Evolutionary conservation across 2,888 invertebrate genomes (phyloP).

Genomic region (Matsumyia berberina): DNA sequence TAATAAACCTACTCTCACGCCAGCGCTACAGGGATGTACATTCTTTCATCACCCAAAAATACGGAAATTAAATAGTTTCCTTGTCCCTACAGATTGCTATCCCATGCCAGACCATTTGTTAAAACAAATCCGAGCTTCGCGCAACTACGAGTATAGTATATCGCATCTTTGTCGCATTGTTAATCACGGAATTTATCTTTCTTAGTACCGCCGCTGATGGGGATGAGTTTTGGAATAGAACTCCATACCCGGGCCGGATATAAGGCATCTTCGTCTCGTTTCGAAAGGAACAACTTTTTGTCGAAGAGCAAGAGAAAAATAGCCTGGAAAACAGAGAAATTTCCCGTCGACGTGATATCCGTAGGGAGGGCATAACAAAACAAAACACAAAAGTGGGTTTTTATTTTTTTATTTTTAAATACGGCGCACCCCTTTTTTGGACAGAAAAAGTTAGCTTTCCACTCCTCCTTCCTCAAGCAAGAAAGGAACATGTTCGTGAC

Average conservation of each 20-base stretch:
- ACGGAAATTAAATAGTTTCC: constrained; percentile 76
- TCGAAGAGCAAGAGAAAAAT: constrained; percentile 57
- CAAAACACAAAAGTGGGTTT: constrained; percentile 45
- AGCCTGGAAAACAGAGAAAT: constrained; percentile 63
- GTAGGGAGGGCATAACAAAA: constrained; percentile 58
- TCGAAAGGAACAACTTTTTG: constrained; percentile 65
- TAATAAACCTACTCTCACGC: constrained; percentile 17
- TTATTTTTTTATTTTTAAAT: constrained; percentile 36
- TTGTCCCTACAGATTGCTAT: constrained; percentile 69
- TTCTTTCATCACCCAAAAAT: constrained; percentile 56
- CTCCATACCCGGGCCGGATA: constrained; percentile 45
- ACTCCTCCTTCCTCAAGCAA: too few species aligned
- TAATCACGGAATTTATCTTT: constrained; percentile 73
- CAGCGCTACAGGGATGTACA: constrained; percentile 30
- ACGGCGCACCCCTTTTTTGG: constrained; percentile 33
- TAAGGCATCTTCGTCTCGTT: constrained; percentile 48
- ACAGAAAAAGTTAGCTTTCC: constrained; percentile 46
- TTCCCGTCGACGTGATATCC: constrained; percentile 73
- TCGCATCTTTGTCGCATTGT: constrained; percentile 76
- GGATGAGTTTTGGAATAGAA: background rate
- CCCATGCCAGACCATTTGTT: constrained; percentile 64
- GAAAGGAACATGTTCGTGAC: constrained; percentile 41
- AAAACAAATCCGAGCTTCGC: constrained; percentile 67
- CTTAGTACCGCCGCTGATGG: constrained; percentile 40
- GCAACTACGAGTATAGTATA: constrained; percentile 45